Base-by-base conservation (phyloP, 2,797 vertebrate species). In the Brachyalestes nurse region DNA sequence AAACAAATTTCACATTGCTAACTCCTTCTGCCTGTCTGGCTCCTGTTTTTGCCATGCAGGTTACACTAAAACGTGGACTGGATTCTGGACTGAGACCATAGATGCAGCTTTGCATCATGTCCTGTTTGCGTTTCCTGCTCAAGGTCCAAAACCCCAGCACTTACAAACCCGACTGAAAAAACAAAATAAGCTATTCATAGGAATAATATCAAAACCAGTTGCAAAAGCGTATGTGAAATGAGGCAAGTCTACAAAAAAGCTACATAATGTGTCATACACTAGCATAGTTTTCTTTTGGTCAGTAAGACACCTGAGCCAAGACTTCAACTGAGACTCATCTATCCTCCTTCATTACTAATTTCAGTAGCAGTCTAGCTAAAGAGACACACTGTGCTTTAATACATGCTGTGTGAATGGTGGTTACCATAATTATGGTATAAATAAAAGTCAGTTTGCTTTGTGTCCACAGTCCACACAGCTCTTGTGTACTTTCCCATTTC, bases 11-110 rank as follows among this genome's bases (percentile, higher is more conserved):
- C 94, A 94, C 84, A 86, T 85, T 78, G 85, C 86, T 77, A 88
- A 92, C 93, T 95, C 93, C 93, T 94, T 95, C 92, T 93, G 92
- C 93, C 93, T 93, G 92, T 93, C 93, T 94, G 93, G 92, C 93
- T 94, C 92, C 89, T 92, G 94, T 93, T 86, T 93, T 93, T 93
- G 89, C 91, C 90, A 87, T 90, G 69, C 8, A 89, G 92, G 79
- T 81, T 78, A 4, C 19, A 19, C 23, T 34, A 94, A 95, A 87
- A 90, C 65, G 10, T 19, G 94, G 85, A 85, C 76, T 89, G 86
- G 92, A 93, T 55, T 21, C 0, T 17, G 3, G 79, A 72, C 9
- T 42, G 66, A 47, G 25, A 38, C n/a, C 28, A n/a, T 13, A 73
- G 21, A 53, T 47, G 57, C 47, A 66, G 19, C 17, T 66, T 34